These are phyloP conservation scores for Lissocephala sabroskyi DNA, from an alignment of 2,888 invertebrate species.

Conservation along the genomic window DNA sequence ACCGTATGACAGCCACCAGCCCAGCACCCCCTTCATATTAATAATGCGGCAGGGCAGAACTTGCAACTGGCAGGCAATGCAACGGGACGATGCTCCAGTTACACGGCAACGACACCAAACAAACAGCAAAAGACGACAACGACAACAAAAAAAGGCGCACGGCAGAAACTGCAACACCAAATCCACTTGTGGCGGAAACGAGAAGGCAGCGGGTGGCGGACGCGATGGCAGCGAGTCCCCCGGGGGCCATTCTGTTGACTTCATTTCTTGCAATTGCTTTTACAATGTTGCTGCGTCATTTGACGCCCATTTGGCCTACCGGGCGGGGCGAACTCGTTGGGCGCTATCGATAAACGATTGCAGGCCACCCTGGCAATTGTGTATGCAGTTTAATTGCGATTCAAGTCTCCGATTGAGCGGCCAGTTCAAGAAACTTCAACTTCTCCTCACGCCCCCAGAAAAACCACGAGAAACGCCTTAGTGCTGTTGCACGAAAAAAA, in stretches of 20 bases:
- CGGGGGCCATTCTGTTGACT: conserved; percentile 31
- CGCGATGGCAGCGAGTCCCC: background rate
- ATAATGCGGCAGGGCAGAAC: conserved; percentile 38
- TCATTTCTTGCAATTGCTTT: conserved; percentile 61
- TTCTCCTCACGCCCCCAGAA: background rate
- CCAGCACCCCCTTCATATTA: conserved; percentile 29
- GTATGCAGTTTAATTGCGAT: no score
- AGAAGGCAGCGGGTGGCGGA: no score
- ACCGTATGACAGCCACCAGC: conserved; percentile 24
- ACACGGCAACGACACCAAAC: conserved; percentile 17
- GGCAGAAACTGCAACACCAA: conserved; percentile 6
- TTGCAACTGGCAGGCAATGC: conserved; percentile 6
- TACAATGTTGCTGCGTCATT: conserved; percentile 58
- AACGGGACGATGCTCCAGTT: background rate
- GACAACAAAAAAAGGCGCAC: conserved; percentile 13
- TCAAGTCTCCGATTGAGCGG: no score
- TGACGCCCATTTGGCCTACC: conserved; percentile 42
- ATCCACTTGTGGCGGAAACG: background rate
- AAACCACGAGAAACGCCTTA: no score
- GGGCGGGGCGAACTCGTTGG: no score
- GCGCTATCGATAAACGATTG: no score
- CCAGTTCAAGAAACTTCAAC: background rate
- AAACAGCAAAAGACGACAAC: conserved; percentile 12
- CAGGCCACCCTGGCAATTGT: no score
- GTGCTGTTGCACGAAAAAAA: no score